A percentile compares a stretch with the other conserved stretches of the same genome.
Conservation (phyloP, 2,797 vertebrate genomes). For the Gouania willdenowi region DNA sequence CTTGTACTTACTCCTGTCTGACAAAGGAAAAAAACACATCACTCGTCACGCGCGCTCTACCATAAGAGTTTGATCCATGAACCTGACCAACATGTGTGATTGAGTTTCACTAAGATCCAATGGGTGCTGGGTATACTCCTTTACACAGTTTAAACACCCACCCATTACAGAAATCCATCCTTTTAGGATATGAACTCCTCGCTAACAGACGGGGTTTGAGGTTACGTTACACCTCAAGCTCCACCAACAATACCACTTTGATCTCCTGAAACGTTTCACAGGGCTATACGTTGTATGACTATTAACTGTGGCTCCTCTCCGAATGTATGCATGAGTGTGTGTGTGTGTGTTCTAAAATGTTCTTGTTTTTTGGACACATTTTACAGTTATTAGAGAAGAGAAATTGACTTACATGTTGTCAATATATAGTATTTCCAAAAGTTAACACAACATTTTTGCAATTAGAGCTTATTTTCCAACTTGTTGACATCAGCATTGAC, state of each 20-base stretch:
- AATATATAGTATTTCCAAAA: too few relatives aligned
- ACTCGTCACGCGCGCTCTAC: conserved; percentile 37
- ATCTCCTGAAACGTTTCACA: conserved; percentile 62
- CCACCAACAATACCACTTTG: conserved; percentile 74
- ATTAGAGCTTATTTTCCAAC: too few relatives aligned
- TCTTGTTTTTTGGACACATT: too few relatives aligned
- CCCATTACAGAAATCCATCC: conserved; percentile 68
- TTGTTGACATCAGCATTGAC: too few relatives aligned
- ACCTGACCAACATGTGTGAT: conserved; percentile 68
- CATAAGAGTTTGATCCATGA: conserved; percentile 76
- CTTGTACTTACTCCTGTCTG: conserved; percentile 12
- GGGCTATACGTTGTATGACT: conserved; percentile 73
- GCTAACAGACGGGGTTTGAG: conserved; percentile 72
- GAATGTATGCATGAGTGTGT: conserved; percentile 18
- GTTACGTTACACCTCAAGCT: conserved; percentile 78
- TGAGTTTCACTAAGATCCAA: conserved; percentile 68
- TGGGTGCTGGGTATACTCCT: conserved; percentile 32
- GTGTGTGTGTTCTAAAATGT: conserved; percentile 20
- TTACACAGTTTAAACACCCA: conserved; percentile 59
- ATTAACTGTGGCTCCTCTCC: conserved; percentile 35
- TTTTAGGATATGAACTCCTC: conserved; percentile 73
- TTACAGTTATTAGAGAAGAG: too few relatives aligned
- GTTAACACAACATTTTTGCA: too few relatives aligned
- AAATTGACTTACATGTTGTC: too few relatives aligned
- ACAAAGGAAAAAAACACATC: conserved; percentile 42